phyloP scores from a whole-genome alignment of 2,113 vertebrate species.

The Excalfactoria chinensis region DNA sequence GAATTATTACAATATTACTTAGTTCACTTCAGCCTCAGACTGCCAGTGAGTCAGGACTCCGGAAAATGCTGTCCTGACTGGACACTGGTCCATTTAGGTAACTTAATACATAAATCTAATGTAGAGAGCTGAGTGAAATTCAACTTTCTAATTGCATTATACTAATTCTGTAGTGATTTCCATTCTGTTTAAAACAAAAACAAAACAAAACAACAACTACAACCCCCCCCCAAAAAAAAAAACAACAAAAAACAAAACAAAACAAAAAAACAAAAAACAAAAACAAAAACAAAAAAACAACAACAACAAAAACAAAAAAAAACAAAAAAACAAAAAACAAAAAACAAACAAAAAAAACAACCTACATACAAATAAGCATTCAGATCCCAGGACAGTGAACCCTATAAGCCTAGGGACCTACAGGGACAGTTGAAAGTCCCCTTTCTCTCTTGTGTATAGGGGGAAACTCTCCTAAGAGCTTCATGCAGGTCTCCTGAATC shows the following conservation, averaged over 20 bases:
- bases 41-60: background rate
- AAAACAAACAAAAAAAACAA: background rate
- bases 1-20: slow-evolving; percentile 53
- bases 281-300: background rate
- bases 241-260: too few species aligned
- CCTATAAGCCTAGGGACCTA: background rate
- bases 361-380: background rate
- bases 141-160: slow-evolving; percentile 33
- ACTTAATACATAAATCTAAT: slow-evolving; percentile 55
- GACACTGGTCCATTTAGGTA: slow-evolving; percentile 41
- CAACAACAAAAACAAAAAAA: too few species aligned
- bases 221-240: background rate
- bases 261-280: too few species aligned
- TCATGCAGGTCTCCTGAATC: background rate
- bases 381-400: background rate
- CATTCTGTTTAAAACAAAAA: background rate
- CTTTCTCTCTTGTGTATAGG: background rate
- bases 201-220: too few species aligned
- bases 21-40: slow-evolving; percentile 27
- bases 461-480: background rate
- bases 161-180: slow-evolving; percentile 5
- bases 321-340: too few species aligned
- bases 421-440: background rate
- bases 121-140: slow-evolving; percentile 1
- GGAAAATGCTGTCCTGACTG: slow-evolving; percentile 35